A percentile compares a stretch with the other conserved stretches of the same genome.
These are phyloP conservation scores for Exocentrus adspersus DNA, from an alignment of 2,888 invertebrate species.

Conservation along the genomic window DNA sequence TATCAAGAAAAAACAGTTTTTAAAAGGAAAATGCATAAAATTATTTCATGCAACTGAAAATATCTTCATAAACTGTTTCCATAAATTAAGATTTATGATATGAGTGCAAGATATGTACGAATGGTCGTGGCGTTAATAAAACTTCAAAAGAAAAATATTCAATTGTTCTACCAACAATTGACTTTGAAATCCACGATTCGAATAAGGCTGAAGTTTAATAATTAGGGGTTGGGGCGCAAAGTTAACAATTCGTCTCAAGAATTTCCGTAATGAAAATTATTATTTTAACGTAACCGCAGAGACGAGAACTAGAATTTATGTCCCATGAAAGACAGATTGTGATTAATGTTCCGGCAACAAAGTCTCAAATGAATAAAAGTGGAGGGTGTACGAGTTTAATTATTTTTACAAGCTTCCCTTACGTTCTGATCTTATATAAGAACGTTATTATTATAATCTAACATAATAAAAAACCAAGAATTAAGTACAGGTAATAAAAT, in stretches of 20 bases:
- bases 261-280: not conserved
- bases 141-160: too few relatives aligned
- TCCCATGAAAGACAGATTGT: not conserved
- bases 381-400: too few relatives aligned
- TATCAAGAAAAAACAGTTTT: not conserved
- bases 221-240: slow-evolving; percentile 8
- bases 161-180: too few relatives aligned
- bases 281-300: slow-evolving; percentile 5
- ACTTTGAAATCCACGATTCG: not conserved
- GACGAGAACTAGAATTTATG: not conserved
- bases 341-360: not conserved
- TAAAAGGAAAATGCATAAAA: not conserved
- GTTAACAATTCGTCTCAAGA: not conserved
- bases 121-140: too few relatives aligned
- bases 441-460: too few relatives aligned
- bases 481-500: too few relatives aligned
- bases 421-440: too few relatives aligned
- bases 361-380: not conserved
- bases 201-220: slow-evolving; percentile 10
- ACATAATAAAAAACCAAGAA: too few relatives aligned
- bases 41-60: not conserved
- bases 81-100: not conserved
- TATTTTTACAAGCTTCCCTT: too few relatives aligned
- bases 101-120: not conserved
- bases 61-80: not conserved